Evolutionary conservation across 1,140 invertebrate species (phyloP).

Genomic region (Lineus longissimus): DNA sequence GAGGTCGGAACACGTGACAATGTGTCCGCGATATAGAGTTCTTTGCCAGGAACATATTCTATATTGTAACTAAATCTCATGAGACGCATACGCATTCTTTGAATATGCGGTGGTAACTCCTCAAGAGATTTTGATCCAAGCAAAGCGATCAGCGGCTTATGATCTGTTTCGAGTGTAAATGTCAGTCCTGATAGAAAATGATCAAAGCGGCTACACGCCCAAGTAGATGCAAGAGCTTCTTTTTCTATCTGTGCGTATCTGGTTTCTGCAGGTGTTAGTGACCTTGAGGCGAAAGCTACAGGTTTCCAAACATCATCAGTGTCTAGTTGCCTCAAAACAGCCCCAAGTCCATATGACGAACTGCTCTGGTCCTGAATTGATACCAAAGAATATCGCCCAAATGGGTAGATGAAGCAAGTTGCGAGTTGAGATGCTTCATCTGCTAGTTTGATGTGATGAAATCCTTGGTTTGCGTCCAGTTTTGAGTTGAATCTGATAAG

Average conservation of each 20-base stretch:
- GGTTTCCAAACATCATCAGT: not conserved
- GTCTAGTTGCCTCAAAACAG: not conserved
- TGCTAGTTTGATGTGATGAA: constrained; percentile 48
- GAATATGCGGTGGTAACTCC: constrained; percentile 11
- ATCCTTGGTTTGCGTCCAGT: constrained; percentile 53
- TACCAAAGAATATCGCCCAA: constrained; percentile 26
- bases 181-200: constrained; percentile 7
- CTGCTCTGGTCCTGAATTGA: too few relatives aligned
- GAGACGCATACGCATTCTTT: not conserved
- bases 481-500: constrained; percentile 16
- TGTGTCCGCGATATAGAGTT: not conserved
- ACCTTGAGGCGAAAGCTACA: constrained; percentile 13
- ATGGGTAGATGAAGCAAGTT: constrained; percentile 27
- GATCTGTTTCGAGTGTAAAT: constrained; percentile 38
- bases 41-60: not conserved
- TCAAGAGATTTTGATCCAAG: not conserved
- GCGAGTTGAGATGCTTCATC: constrained; percentile 26
- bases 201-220: not conserved
- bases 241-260: not conserved
- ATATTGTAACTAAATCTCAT: not conserved
- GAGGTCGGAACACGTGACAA: not conserved
- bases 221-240: not conserved
- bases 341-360: constrained; percentile 34
- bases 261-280: not conserved
- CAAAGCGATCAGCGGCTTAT: constrained; percentile 48